Evolutionary conservation across 2,113 vertebrate species (phyloP).

Genomic region (Halichoeres trimaculatus): DNA sequence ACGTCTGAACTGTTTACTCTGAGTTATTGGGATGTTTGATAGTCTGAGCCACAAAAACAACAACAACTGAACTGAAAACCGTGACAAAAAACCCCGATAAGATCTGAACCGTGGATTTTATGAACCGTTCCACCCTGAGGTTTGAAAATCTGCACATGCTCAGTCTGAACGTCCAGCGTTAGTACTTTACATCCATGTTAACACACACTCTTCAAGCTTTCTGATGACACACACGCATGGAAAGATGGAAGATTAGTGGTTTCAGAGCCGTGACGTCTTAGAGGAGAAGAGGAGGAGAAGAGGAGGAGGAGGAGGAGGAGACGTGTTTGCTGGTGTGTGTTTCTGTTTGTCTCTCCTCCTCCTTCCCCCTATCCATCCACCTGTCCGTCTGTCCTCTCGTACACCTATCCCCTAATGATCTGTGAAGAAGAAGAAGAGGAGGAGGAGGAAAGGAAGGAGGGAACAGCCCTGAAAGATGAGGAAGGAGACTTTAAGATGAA

Average conservation of each 20-base stretch:
- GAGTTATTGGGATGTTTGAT: no score
- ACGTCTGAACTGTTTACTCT: no score
- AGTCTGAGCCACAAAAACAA: no score
- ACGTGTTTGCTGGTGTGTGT: constrained; percentile 46
- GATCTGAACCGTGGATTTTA: no score
- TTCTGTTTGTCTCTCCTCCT: constrained; percentile 39
- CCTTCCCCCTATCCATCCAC: constrained; percentile 19
- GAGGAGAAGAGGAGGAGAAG: constrained; percentile 25
- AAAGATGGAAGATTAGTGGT: not conserved
- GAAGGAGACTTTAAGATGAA: no score
- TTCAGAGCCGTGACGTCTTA: constrained; percentile 1
- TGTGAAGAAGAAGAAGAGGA: constrained; percentile 41
- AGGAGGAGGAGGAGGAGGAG: constrained; percentile 29
- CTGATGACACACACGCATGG: not conserved
- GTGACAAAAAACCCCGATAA: no score
- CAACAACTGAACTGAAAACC: no score
- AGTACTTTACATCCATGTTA: no score
- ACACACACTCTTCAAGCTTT: no score
- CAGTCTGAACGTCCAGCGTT: no score
- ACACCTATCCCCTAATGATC: constrained; percentile 39
- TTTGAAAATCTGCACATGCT: no score
- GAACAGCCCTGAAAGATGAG: not conserved
- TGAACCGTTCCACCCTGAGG: no score
- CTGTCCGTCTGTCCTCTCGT: not conserved
- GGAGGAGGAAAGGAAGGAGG: not conserved